Conservation (phyloP, 2,113 vertebrate genomes). For the Vicugna pacos region DNA sequence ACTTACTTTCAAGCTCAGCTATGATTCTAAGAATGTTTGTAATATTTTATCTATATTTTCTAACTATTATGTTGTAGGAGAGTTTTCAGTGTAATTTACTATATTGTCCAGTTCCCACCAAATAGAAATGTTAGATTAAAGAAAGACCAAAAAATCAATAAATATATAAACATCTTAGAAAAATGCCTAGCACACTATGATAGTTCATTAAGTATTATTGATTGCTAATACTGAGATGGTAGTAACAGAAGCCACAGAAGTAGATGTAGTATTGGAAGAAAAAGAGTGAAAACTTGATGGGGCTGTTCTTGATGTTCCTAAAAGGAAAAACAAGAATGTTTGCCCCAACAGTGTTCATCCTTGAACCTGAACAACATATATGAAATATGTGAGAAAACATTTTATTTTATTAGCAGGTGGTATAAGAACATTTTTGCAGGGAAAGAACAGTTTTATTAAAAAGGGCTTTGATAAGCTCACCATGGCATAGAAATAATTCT, state of each 20-base stretch:
- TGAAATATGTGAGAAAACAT: conserved; percentile 48
- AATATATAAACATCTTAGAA: conserved; percentile 21
- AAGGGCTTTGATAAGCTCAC: conserved; percentile 25
- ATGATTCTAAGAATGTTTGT: not conserved
- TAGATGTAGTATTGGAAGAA: not conserved
- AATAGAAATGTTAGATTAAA: conserved; percentile 33
- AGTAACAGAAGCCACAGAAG: conserved; percentile 6
- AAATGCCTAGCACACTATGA: not conserved
- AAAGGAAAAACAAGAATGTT: conserved; percentile 12
- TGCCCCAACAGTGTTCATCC: not conserved
- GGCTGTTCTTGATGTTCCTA: not conserved
- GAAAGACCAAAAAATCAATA: not conserved
- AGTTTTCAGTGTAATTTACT: conserved; percentile 25
- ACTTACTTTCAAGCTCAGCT: not conserved
- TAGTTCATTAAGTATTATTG: conserved; percentile 29
- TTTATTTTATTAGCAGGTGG: conserved; percentile 55
- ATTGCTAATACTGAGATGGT: conserved; percentile 20
- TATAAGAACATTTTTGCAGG: conserved; percentile 37
- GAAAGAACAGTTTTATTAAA: conserved; percentile 34
- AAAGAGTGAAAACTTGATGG: conserved; percentile 10
- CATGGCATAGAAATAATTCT: conserved; percentile 42
- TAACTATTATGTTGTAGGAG: not conserved
- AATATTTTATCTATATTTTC: conserved; percentile 2
- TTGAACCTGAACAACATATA: conserved; percentile 45
- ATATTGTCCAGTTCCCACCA: not conserved